A percentile compares a stretch with the other conserved stretches of the same genome.
These are phyloP conservation scores for Camelus bactrianus DNA, from an alignment of 2,113 vertebrate genomes.

Conservation along the genomic window DNA sequence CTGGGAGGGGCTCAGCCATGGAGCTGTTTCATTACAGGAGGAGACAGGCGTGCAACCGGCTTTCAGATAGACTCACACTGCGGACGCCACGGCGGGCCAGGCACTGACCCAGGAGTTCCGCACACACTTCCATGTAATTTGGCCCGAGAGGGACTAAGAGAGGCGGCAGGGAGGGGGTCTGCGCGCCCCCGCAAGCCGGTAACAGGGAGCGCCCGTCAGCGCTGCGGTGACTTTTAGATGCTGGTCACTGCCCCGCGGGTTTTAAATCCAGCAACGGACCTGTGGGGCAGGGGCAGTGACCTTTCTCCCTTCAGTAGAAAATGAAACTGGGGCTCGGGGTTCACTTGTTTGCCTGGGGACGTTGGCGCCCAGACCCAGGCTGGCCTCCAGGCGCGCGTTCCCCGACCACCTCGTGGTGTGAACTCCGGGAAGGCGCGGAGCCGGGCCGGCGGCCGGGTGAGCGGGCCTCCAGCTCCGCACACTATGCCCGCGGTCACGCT, in stretches of 20 bases:
- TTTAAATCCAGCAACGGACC: not conserved
- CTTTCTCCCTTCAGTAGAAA: not conserved
- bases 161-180: accelerated
- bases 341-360: not conserved
- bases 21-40: not conserved
- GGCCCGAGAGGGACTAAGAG: not conserved
- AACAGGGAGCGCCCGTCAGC: no score
- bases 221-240: no score
- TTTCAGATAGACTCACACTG: not conserved
- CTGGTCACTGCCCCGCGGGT: not conserved
- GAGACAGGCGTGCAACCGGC: not conserved
- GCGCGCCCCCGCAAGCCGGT: no score
- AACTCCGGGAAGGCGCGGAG: not conserved
- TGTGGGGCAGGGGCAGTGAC: not conserved
- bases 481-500: not conserved
- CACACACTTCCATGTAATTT: not conserved
- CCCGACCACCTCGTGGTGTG: accelerated
- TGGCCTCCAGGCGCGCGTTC: accelerated
- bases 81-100: accelerated
- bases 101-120: not conserved
- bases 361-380: accelerated
- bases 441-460: no score
- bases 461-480: no score
- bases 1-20: not conserved
- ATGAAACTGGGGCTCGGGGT: not conserved